Evolutionary conservation across 2,797 vertebrate genomes (phyloP).

Genomic region (Etheostoma nigrum): DNA sequence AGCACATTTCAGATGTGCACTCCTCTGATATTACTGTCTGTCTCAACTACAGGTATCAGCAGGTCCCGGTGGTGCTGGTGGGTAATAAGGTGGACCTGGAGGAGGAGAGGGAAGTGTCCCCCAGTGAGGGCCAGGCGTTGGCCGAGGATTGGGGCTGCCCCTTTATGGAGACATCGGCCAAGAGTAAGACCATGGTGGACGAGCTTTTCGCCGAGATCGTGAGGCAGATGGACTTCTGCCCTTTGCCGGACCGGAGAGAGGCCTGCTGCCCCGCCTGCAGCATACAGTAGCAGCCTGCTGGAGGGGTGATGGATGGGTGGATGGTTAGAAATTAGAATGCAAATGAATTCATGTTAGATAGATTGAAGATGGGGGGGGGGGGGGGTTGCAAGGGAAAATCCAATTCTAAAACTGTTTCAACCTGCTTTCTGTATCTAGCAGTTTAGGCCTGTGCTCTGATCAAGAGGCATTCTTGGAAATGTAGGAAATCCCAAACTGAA

Average conservation of each 20-base stretch:
- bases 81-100: conserved; percentile 98
- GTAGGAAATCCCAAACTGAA: conserved; percentile 44
- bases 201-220: conserved; percentile 98
- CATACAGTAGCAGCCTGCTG: conserved; percentile 86
- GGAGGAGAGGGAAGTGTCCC: conserved; percentile 93
- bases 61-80: conserved; percentile 95
- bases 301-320: conserved; percentile 27
- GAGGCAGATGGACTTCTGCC: conserved; percentile 98
- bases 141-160: conserved; percentile 98
- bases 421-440: conserved; percentile 48
- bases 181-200: conserved; percentile 98
- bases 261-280: conserved; percentile 94
- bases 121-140: conserved; percentile 92
- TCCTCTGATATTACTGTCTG: not conserved
- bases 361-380: conserved; percentile 20
- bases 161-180: conserved; percentile 97
- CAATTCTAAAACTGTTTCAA: conserved; percentile 34
- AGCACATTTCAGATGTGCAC: not conserved
- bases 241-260: conserved; percentile 93
- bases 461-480: conserved; percentile 46
- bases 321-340: conserved; percentile 23
- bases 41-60: conserved; percentile 87
- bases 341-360: conserved; percentile 43
- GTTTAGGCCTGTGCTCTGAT: conserved; percentile 11
- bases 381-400: conserved; percentile 30